Base-by-base conservation (phyloP, 2,113 vertebrate species). In the Hepsetus odoe region DNA sequence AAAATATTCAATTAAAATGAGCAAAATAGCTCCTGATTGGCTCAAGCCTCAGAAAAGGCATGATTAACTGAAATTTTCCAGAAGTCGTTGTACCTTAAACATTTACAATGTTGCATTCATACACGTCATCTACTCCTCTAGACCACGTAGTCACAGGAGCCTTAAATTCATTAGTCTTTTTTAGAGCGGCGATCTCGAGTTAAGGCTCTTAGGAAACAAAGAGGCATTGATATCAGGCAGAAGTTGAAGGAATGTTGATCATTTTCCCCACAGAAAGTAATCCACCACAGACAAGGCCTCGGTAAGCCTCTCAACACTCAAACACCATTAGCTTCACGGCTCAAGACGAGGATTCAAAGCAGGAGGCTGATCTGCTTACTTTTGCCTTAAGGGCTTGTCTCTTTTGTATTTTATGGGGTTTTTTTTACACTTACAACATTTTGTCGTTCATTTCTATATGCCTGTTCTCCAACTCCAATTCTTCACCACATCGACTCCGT, bases 181-280 rank as follows among this genome's bases (percentile, higher is more conserved):
- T 7, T 44, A 76, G 44, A 81, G 78, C 89, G 87, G 55, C 85
- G 86, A 85, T 89, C 82, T 88, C 86, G 87, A 78, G 78, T 28
- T 92, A 92, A 93, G 88, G 82, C 86, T 89, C 89, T 92, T 92
- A 90, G n/a, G 59, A 77, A 87, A 89, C 80, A 86, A 89, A 85
- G 85, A 85, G 85, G 83, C 68, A 88, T 86, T 88, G 87, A 75
- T 77, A 71, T 80, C 24, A 68, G 61, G 72, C 22, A 61, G 73
- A 67, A 53, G 59, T 58, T 13, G 38, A 26, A 69, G 65, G 46
- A 79, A 74, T 69, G 72, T 42, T 72, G 68, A 76, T 85, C 87
- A 79, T 86, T 90, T 87, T 76, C 53, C 74, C 4, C 30, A 30
- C 20, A 5, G 20, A 16, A 42, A 66, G 68, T 83, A 86, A 76